phyloP scores from a whole-genome alignment of 2,113 vertebrate genomes.

The Nycticorax nycticorax region DNA sequence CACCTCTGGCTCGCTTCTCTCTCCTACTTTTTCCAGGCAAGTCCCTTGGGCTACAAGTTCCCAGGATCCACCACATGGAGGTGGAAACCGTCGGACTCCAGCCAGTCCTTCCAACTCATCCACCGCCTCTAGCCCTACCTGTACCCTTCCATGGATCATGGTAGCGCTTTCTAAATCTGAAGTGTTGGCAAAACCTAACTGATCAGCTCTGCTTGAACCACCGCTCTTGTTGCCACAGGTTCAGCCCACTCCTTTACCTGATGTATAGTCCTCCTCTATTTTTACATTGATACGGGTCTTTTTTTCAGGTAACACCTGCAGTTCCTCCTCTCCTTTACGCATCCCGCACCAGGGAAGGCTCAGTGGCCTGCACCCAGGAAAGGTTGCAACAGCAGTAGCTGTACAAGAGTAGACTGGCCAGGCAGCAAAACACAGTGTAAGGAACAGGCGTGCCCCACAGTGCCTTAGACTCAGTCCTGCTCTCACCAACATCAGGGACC shows the following conservation, averaged over 20 bases:
- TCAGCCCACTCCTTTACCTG: background rate
- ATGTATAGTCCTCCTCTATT: background rate
- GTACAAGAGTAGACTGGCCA: background rate
- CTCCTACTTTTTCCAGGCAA: background rate
- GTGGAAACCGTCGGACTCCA: background rate
- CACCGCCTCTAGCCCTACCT: background rate
- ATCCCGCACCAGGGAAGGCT: background rate
- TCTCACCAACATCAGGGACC: background rate
- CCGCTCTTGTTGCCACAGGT: background rate
- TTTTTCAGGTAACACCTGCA: background rate
- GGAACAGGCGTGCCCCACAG: background rate
- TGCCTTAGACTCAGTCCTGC: background rate
- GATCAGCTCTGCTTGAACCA: background rate
- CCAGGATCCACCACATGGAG: background rate
- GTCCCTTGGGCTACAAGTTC: background rate
- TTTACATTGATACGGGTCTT: background rate
- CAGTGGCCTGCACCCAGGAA: background rate
- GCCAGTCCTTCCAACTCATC: background rate
- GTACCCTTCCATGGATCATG: accelerated
- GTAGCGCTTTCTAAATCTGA: background rate
- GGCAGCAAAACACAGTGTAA: accelerated
- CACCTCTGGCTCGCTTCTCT: background rate
- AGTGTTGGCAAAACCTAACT: background rate
- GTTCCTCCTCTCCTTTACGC: background rate
- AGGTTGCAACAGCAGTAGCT: background rate